Evolutionary conservation across 2,113 vertebrate genomes (phyloP).

Genomic region (Tachycineta bicolor): DNA sequence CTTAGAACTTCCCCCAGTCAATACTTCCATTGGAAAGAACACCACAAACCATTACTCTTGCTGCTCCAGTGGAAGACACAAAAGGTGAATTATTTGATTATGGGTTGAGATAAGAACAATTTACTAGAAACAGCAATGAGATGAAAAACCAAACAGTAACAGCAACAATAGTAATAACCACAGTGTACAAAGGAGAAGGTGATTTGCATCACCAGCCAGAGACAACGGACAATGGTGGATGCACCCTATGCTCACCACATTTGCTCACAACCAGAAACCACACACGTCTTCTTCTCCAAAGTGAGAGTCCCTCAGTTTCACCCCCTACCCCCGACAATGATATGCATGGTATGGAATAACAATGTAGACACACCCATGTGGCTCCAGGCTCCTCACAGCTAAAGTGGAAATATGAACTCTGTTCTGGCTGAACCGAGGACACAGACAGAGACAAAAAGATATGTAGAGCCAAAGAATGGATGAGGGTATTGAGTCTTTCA

Average conservation of each 20-base stretch:
- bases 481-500: neutral
- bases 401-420: neutral
- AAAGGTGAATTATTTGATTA: neutral
- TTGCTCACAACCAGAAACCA: neutral
- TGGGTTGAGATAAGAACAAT: neutral
- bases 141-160: neutral
- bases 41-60: neutral
- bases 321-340: fast-evolving
- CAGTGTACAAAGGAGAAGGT: neutral
- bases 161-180: neutral
- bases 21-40: neutral
- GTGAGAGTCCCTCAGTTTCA: neutral
- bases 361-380: fast-evolving
- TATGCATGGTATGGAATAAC: neutral
- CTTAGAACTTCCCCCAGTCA: neutral
- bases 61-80: neutral
- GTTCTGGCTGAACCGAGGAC: fast-evolving
- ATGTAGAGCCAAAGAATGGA: neutral
- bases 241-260: fast-evolving
- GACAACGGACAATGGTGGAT: too few relatives aligned
- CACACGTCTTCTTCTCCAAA: neutral
- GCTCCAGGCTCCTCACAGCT: neutral
- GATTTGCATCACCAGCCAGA: neutral
- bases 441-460: neutral
- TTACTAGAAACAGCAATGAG: neutral